Evolutionary conservation across 1,140 invertebrate genomes (phyloP), one percentile per base, ranked within the genome.

Genomic region (Ceratosolen fusciceps): DNA sequence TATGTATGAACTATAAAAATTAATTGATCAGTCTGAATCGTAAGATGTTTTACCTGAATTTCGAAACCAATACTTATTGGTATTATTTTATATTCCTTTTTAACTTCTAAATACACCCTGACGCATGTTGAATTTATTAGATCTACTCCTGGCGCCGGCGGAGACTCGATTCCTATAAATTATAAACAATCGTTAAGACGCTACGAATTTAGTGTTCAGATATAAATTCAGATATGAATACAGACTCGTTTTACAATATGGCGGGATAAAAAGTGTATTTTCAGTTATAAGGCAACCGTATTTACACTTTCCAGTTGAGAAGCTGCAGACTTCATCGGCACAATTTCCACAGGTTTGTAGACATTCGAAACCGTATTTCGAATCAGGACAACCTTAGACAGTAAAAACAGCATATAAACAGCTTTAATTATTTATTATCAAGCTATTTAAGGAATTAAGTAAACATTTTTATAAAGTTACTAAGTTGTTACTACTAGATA

Each of bases 171-270:
- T 34, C 79, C 79, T 80, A 26, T 31, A 21, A 68, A 52, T 52
- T 47, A 21, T 26, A n/a, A n/a, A n/a, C n/a, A n/a, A 75, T 65
- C 54, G 2, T 12, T 54, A 19, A 34, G 47, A 62, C 60, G 12
- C 12, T 43, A 43, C 12, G 5, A 12, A 5, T 7, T 5, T 43
- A 43, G 12, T 43, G 39, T 43, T 43, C 5, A 43, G 12, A 43
- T 12, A 56, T 47, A 26, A 56, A 29, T 43, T n/a, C 62, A 19
- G 8, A 1, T 7, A 49, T 21, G 2, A 47, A 43, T 49, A 58
- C 60, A 37, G 0, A 80, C 79, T 74, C 43, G 26, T 77, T 80
- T 80, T 73, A 37, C 79, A 80, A 60, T 65, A 75, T 24, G 79
- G 79, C 39, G 24, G 56, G 2, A 80, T 34, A 58, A 19, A 77